Evolutionary conservation across 2,113 vertebrate genomes (phyloP), one percentile per base, ranked within the genome.

Genomic region (Psophia crepitans): DNA sequence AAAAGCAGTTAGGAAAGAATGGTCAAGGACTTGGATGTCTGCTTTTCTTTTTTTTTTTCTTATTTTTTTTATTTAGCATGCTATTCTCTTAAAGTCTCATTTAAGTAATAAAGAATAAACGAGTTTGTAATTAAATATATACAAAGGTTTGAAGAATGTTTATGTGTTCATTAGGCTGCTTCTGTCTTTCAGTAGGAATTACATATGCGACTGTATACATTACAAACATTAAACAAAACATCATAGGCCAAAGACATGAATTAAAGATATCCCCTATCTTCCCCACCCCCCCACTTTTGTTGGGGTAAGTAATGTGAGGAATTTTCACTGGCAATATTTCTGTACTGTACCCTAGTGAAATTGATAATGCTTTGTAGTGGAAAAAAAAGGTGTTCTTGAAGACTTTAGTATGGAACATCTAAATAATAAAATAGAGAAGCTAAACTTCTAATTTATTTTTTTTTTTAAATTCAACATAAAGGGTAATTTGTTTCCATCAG

Each of bases 401-500:
- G 4, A 24, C 11, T 69, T 32, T 12, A 7, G 16, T 64, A 56
- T 81, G 73, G 16, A 92, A 93, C 44, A 43, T 75, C 64, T 96
- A 90, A 86, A 69, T 87, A 94, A 91, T 81, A 90, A 93, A 97
- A 78, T 7, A 54, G 24, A 82, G 80, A 92, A 88, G 64, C 53
- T 96, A 93, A 96, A 95, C 24, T 95, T 89, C 61, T 41, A 69
- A 57, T 3, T 56, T 92, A 14, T 9, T 64, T 81, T 76, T 20
- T 2, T 54, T 54, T 54, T 27, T 6, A 84, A 82, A 89, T 84
- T 60, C 87, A 97, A 56, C 87, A 54, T 89, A 96, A 89, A 94
- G 68, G 33, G 30, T 96, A 97, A 98, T 98, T 98, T 98, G 94
- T 98, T 98, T 97, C 93, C 69, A 96, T 98, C 96, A 96, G 85